Base-by-base conservation (phyloP, 2,797 vertebrate genomes). In the Alauda arvensis region DNA sequence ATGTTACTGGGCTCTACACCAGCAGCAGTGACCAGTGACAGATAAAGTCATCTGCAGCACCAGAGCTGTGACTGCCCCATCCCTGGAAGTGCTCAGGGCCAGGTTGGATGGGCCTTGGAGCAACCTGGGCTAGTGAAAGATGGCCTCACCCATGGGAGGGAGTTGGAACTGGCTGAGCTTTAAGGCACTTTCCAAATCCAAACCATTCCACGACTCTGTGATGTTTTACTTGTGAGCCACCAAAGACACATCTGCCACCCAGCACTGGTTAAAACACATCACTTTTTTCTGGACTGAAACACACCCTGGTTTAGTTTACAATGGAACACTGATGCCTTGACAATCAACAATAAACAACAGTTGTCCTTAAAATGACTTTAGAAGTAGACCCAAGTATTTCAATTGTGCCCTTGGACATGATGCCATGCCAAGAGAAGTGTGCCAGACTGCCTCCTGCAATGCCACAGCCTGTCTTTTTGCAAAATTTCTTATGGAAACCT, bases 1-100 rank as follows among this genome's bases (percentile, higher is more conserved):
- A 3, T 18, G 13, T 40, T 45, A 25, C 7, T 45, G 37, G 1
- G 0, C 5, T 46, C 40, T n/a, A 23, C 0, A 8, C 13, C 71
- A 82, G 34, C 66, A 62, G 24, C 1, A 56, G 37, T 13, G 20
- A 34, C 46, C 63, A 74, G 9, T 9, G 70, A 70, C 26, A 12
- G 19, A 37, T 12, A 46, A 11, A 42, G 10, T 31, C 26, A 76
- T 8, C 10, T 21, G 3, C 0, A 43, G 31, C 25, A 6, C 8
- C 9, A 51, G 24, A 59, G 23, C 4, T 77, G 48, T 28, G 45
- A 25, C 16, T 76, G 39, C 21, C 39, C 18, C 39, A 34, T 7
- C 42, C 65, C 52, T 70, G 65, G 45, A 59, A 65, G 18, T 40
- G 18, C 25, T 23, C 57, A 20, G 18, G 52, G 33, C 18, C 42